A percentile compares a stretch with the other conserved stretches of the same genome.
These are phyloP conservation scores for Ptiloglossa arizonensis DNA, from an alignment of 1,140 invertebrate species.

Conservation along the genomic window DNA sequence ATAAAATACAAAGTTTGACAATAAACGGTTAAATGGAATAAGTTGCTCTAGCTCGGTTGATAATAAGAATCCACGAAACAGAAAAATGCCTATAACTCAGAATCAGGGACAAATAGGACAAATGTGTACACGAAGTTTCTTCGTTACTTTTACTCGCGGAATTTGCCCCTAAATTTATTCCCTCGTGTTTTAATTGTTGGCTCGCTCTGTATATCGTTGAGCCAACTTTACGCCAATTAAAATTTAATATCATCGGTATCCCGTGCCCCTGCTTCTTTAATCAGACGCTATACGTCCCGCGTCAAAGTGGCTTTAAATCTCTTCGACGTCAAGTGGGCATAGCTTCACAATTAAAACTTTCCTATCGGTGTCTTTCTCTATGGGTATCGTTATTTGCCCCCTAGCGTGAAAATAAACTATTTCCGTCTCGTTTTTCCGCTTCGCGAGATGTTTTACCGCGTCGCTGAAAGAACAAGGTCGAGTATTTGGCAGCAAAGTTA, in stretches of 20 bases:
- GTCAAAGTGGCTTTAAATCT: slow-evolving; percentile 24
- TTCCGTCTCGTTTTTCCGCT: background rate
- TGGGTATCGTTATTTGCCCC: slow-evolving; percentile 1
- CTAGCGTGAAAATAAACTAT: slow-evolving; percentile 21
- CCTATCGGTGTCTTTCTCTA: slow-evolving; percentile 5
- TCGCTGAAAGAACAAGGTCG: slow-evolving; percentile 3
- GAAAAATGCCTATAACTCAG: too few species aligned
- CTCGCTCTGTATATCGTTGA: background rate
- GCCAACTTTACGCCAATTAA: slow-evolving; percentile 64
- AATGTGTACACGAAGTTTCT: too few species aligned
- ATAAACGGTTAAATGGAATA: too few species aligned
- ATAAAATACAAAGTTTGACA: too few species aligned
- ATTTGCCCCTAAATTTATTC: background rate
- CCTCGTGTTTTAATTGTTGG: too few species aligned
- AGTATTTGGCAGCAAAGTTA: slow-evolving; percentile 36
- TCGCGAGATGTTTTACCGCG: slow-evolving; percentile 45
- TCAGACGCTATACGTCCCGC: slow-evolving; percentile 15
- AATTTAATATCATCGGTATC: slow-evolving; percentile 44
- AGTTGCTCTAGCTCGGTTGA: too few species aligned
- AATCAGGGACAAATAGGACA: too few species aligned
- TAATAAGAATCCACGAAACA: too few species aligned
- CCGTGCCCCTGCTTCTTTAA: slow-evolving; percentile 26
- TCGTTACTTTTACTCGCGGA: too few species aligned
- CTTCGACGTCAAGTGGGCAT: background rate
- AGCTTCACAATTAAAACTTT: slow-evolving; percentile 59